Evolutionary conservation across 1,140 invertebrate species (phyloP), one percentile per base, ranked within the genome.

Genomic region (Cheumatopsyche charites): DNA sequence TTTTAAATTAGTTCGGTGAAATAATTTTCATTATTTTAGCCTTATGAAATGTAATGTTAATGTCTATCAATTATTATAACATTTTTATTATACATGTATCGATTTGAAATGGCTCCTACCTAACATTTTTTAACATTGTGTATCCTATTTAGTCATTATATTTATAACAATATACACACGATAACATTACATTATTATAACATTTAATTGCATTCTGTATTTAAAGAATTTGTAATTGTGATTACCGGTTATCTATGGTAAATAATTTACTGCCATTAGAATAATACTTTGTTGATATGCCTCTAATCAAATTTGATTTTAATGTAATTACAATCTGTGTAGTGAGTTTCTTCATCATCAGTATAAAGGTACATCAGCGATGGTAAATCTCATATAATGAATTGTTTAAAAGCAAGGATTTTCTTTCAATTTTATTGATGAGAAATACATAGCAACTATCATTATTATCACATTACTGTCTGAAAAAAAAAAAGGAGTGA

Each of bases 231-330:
- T 62, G 69, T 72, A 63, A 67, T 23, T 67, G 71, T 66, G 55
- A 75, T 75, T 58, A 68, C 71, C 29, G 61, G 70, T 73, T 63
- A 70, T 67, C 45, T 52, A 75, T 73, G 74, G 69, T 76, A 76
- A 70, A 76, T 58, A 25, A 73, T 73, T 73, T 71, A 76, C 74
- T 76, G 74, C 74, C 74, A 76, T 69, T 76, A 76, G 72, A 71
- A 65, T 76, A 76, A 76, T 68, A 55, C 62, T 73, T 65, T 71
- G 45, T 25, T 55, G 43, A 73, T 73, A 66, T 19, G 62, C 62
- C 29, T 62, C 67, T 69, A 43, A 45, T 70, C 26, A 26, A 19
- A 67, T 41, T 62, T 62, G 29, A 13, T 62, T 62, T 36, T 15
- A n/a, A n/a, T n/a, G n/a, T n/a, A n/a, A 62, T 5, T 7, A n/a